Percentiles rank a stretch among this genome's conserved stretches.
Evolutionary conservation across 2,797 vertebrate species (phyloP).

Genomic region (Denticeps clupeoides): DNA sequence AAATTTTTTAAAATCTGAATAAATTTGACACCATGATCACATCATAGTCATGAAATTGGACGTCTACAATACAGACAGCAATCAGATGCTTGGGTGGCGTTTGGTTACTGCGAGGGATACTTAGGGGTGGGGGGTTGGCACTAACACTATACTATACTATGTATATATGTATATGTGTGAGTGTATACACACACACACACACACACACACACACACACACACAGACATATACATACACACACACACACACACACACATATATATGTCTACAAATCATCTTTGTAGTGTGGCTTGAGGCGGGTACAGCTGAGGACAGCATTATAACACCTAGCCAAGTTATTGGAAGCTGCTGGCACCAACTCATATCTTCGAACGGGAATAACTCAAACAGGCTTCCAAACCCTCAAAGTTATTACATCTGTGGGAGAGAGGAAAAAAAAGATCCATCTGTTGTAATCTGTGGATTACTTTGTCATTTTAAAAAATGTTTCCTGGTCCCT

Average conservation of each 20-base stretch:
- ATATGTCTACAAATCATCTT: constrained; percentile 45
- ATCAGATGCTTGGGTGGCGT: constrained; percentile 18
- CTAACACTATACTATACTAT: too few relatives aligned
- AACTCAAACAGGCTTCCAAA: constrained; percentile 39
- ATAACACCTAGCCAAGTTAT: constrained; percentile 46
- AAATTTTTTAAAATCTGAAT: too few relatives aligned
- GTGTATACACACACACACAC: too few relatives aligned
- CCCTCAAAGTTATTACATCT: constrained; percentile 42
- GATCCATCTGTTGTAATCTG: constrained; percentile 27
- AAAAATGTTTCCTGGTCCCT: not conserved
- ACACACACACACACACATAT: constrained; percentile 40
- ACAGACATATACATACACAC: constrained; percentile 38
- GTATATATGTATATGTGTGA: too few relatives aligned
- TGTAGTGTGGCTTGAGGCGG: constrained; percentile 37
- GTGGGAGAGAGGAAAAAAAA: constrained; percentile 13
- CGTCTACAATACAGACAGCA: constrained; percentile 19
- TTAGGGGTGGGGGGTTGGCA: constrained; percentile 35
- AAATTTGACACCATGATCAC: too few relatives aligned
- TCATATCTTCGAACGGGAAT: constrained; percentile 44
- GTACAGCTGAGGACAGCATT: constrained; percentile 46
- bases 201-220: too few relatives aligned
- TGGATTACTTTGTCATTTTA: constrained; percentile 24
- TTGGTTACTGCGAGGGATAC: constrained; percentile 22
- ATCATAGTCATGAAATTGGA: constrained; percentile 28
- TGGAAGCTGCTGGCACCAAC: constrained; percentile 36